phyloP scores from a whole-genome alignment of 2,797 vertebrate species.

The Peromyscus attwateri region DNA sequence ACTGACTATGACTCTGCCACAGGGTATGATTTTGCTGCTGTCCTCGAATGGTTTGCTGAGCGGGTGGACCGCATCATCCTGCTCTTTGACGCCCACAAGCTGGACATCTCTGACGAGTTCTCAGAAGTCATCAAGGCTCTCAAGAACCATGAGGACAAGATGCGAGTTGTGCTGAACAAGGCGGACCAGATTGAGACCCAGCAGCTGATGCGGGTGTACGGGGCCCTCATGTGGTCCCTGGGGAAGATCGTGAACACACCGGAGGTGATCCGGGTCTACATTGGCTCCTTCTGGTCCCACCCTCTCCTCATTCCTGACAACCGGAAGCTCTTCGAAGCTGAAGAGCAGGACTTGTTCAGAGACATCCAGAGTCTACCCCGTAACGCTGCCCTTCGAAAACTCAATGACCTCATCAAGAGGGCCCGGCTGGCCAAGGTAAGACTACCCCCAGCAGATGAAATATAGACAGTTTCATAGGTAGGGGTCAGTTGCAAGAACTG shows the following conservation, averaged over 20 bases:
- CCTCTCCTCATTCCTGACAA: constrained; percentile 97
- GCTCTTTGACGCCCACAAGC: constrained; percentile 97
- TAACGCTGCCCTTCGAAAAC: constrained; percentile 96
- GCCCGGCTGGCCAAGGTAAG: constrained; percentile 97
- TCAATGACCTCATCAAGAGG: constrained; percentile 98
- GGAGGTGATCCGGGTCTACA: constrained; percentile 98
- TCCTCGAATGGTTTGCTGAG: constrained; percentile 98
- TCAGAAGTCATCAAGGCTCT: constrained; percentile 99
- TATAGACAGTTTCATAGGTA: background rate
- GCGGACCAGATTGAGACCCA: constrained; percentile 99
- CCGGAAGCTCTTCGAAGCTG: constrained; percentile 97
- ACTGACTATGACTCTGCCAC: constrained; percentile 43
- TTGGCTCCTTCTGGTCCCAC: constrained; percentile 99
- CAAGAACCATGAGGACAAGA: constrained; percentile 99
- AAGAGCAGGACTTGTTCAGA: constrained; percentile 97
- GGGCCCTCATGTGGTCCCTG: constrained; percentile 99
- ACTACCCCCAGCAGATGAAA: background rate
- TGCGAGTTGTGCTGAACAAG: constrained; percentile 99
- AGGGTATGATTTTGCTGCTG: constrained; percentile 97
- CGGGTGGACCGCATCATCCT: constrained; percentile 98
- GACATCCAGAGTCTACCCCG: constrained; percentile 98
- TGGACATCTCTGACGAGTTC: constrained; percentile 99
- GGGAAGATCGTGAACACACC: constrained; percentile 99
- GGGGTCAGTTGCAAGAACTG: background rate
- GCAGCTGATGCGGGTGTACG: constrained; percentile 98